These are phyloP conservation scores for Parnassius smintheus DNA, from an alignment of 2,888 invertebrate species.

Conservation along the genomic window DNA sequence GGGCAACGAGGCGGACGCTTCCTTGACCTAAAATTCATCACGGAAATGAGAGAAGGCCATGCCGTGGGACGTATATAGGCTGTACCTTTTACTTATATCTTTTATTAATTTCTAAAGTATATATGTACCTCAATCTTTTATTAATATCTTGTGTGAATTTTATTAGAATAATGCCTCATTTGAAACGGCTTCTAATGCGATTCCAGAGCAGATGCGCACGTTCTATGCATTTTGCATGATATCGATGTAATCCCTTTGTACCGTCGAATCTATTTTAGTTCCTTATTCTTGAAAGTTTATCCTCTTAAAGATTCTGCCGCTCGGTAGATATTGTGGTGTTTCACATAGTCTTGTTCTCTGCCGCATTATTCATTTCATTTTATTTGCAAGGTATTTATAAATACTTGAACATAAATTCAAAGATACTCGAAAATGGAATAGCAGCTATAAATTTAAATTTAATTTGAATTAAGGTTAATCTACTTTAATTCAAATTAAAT, in stretches of 20 bases:
- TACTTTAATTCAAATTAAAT: no score
- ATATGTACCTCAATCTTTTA: no score
- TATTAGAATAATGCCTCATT: slow-evolving; percentile 1
- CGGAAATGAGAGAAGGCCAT: no score
- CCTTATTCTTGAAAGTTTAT: slow-evolving; percentile 17
- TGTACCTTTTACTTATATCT: no score
- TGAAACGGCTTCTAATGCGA: slow-evolving; percentile 11
- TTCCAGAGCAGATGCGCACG: slow-evolving; percentile 4
- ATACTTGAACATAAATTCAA: neutral
- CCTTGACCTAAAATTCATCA: no score
- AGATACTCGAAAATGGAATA: no score
- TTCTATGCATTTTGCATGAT: slow-evolving; percentile 13
- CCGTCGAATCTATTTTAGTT: slow-evolving; percentile 2
- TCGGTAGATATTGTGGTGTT: neutral
- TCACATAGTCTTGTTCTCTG: neutral
- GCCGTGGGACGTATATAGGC: no score
- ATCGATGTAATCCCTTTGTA: slow-evolving; percentile 12
- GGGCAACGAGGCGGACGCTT: no score
- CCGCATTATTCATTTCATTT: neutral
- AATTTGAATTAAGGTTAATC: no score
- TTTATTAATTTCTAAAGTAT: no score
- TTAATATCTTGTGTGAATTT: no score
- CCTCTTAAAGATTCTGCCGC: slow-evolving; percentile 12
- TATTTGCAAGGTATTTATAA: neutral
- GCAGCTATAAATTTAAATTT: no score